Evolutionary conservation across 2,113 vertebrate genomes (phyloP), one percentile per base, ranked within the genome.

Genomic region (Myotis lucifugus): DNA sequence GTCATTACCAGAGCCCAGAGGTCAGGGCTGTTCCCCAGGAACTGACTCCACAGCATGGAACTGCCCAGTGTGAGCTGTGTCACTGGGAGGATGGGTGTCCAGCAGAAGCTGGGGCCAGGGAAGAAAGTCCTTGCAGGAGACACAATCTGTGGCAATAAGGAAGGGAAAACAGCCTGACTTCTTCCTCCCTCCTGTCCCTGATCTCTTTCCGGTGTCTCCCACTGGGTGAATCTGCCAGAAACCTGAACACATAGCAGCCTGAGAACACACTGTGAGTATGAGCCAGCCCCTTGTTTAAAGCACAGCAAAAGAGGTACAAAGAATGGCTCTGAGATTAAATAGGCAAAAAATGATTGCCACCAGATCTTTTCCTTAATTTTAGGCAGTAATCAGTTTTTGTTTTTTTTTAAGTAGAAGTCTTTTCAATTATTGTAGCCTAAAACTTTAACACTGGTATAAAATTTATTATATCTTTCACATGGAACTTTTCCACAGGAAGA

Each of bases 361-460:
- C 3, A 3, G 34, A 46, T 15, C 13, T 59, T 94, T 37, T 59
- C 50, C 32, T 86, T 84, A 88, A 86, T 77, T 90, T 83, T 64
- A 89, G 46, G 27, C n/a, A 82, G 19, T 32, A 72, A 93, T 93
- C 64, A 50, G 15, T 59, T 19, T 21, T 56, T 8, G 19, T 2
- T 59, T 19, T 21, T 95, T 74, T 8, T 21, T n/a, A 78, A 25
- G 61, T 67, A 34, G 23, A 88, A 66, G 70, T 37, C 67, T 72
- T 85, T 78, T 78, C 29, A 93, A 64, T 90, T 92, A 89, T 50
- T 94, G 10, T 34, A 90, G 67, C 37, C 90, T 25, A 54, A 76
- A 87, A 66, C 15, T n/a, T 88, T 88, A 85, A 91, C 25, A 34
- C 4, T 37, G 15, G 17, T 66, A 70, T 59, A 42, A 17, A 93